These are phyloP conservation scores for Chanos chanos DNA, from an alignment of 2,797 vertebrate genomes.

Conservation along the genomic window DNA sequence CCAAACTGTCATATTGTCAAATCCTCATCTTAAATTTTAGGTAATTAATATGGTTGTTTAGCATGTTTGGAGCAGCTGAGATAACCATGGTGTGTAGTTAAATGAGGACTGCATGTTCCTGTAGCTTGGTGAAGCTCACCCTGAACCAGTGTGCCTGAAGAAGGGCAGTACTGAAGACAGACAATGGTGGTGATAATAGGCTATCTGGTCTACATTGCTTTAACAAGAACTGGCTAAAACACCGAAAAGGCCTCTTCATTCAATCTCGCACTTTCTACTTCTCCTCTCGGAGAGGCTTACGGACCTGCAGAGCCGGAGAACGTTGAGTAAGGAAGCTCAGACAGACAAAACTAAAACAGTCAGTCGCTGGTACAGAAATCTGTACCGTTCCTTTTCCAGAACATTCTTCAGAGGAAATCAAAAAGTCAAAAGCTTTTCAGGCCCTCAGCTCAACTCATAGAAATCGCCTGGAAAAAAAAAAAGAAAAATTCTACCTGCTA, in stretches of 20 bases:
- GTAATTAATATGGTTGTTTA: conserved; percentile 4
- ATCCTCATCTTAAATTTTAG: neutral
- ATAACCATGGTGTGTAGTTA: conserved; percentile 31
- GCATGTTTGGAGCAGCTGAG: conserved; percentile 28
- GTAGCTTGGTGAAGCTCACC: conserved; percentile 8
- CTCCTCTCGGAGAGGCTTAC: too few relatives aligned
- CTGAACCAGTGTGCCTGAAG: conserved; percentile 5
- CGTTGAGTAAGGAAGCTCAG: too few relatives aligned
- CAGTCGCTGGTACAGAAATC: too few relatives aligned
- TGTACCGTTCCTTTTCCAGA: too few relatives aligned
- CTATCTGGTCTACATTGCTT: conserved; percentile 49
- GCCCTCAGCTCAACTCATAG: too few relatives aligned
- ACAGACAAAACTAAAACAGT: too few relatives aligned
- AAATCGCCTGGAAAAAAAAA: too few relatives aligned
- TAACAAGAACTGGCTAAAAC: conserved; percentile 5
- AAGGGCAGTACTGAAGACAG: conserved; percentile 36
- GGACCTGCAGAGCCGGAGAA: too few relatives aligned
- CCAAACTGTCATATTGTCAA: neutral
- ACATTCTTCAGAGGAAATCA: too few relatives aligned
- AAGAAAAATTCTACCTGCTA: conserved; percentile 18
- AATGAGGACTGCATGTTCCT: conserved; percentile 20
- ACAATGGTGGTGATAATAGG: conserved; percentile 53
- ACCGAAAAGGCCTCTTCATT: conserved; percentile 7
- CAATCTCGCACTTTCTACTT: neutral
- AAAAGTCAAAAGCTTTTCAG: too few relatives aligned